Base-by-base conservation (phyloP, 2,113 vertebrate species). In the Melanotaenia duboulayi region DNA sequence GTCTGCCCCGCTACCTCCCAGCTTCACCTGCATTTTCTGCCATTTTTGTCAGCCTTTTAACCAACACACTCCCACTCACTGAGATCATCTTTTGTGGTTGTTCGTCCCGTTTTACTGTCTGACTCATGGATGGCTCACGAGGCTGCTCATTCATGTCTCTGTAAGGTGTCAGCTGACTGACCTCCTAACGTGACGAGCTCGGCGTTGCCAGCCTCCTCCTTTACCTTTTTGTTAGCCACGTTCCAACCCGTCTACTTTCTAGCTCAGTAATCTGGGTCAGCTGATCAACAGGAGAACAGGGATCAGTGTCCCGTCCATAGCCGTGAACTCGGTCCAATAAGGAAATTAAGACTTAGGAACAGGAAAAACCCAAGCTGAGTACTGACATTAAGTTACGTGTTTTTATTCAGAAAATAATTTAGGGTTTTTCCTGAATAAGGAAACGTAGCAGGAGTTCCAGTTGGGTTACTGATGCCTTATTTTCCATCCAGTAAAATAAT, bases 1-100 rank as follows among this genome's bases (percentile, higher is more conserved):
- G 85, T 88, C 87, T 88, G 76, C 17, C 51, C 40, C 22, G 24
- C 77, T 56, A 12, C 62, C 71, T 67, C 66, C 37, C 48, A 8
- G 7, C 42, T 19, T 25, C 80, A 80, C 72, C 76, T 7, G 40
- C 52, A 35, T 74, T 78, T 74, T 46, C 40, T 22, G 9, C 0
- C 10, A 40, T 40, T 65, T 46, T 73, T 16, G 37, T 51, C 25
- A 37, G 1, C 28, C 56, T 1, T 22, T 28, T 40, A 28, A 7
- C 23, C 17, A 22, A 59, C 65, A 17, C 32, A 14, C n/a, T 62
- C 22, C 25, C 16, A 12, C 49, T 65, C 25, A 4, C 20, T 4
- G 2, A 40, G 55, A 44, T 35, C 11, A 6, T 56, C 16, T 13
- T 61, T 20, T 17, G 46, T 37, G 17, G 44, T 65, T 35, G 24